Base-by-base conservation (phyloP, 2,113 vertebrate species). In the Circaetus cinerascens region DNA sequence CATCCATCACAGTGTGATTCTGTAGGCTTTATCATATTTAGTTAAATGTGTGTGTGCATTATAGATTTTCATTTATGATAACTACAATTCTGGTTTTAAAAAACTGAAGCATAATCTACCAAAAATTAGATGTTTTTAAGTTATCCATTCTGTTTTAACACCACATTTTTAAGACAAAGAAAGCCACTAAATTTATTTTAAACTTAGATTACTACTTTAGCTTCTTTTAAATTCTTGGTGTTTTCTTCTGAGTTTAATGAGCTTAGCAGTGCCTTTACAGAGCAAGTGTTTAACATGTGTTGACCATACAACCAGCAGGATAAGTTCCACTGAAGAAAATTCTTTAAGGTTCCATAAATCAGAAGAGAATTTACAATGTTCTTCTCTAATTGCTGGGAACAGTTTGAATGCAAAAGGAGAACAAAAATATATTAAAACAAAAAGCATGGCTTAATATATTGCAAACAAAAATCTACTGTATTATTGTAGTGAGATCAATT, bases 221-320 rank as follows among this genome's bases (percentile, higher is more conserved):
- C 22, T 71, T 69, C 69, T 92, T 75, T 67, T 40, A 74, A 80
- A 82, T 82, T 71, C 86, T 86, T 75, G 15, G 41, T 7, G 5
- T 10, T 72, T 91, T 84, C 56, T 86, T 85, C 67, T 56, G 45
- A 69, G 46, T 83, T 95, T 76, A 90, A 66, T 53, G 46, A 94
- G 68, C n/a, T 93, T 76, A 79, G 75, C 56, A 90, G 62, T 48
- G 62, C 45, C 93, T 95, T 96, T 90, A 90, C 38, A 94, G 72
- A 82, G 63, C 73, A 79, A 83, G 74, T 77, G 78, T 91, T 95
- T 89, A 95, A 96, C 72, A 93, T 85, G 68, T 97, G 91, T 73
- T 95, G 68, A 90, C 92, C 88, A 95, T 92, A 80, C 72, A 96
- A 92, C 22, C 59, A 86, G n/a, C 36, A 91, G 69, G 63, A 13